These are phyloP conservation scores for Eupeodes latifasciatus DNA, from an alignment of 2,888 invertebrate species.

Conservation along the genomic window DNA sequence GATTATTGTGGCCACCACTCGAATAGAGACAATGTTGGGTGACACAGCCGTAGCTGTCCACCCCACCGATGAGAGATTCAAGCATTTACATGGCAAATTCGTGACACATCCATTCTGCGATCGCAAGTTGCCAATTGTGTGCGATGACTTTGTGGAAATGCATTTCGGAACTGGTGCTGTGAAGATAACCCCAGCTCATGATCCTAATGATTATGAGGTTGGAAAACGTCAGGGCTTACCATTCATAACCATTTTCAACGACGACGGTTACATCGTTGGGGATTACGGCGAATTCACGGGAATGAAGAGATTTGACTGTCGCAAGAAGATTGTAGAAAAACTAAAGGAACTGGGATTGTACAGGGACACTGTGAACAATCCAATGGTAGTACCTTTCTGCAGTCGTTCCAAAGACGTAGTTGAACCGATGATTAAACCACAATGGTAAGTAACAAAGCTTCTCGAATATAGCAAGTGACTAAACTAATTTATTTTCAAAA, in stretches of 20 bases:
- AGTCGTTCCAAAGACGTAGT: constrained; percentile 98
- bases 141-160: constrained; percentile 97
- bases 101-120: constrained; percentile 95
- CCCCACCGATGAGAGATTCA: constrained; percentile 94
- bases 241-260: constrained; percentile 95
- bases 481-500: constrained; percentile 78
- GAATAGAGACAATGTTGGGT: constrained; percentile 99
- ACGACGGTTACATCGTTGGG: constrained; percentile 93
- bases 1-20: constrained; percentile 97
- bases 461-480: not conserved
- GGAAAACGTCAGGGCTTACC: constrained; percentile 94
- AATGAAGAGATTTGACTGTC: constrained; percentile 95
- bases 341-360: constrained; percentile 90
- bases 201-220: constrained; percentile 98
- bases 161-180: constrained; percentile 99
- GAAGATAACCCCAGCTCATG: constrained; percentile 99
- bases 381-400: constrained; percentile 98
- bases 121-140: constrained; percentile 93
- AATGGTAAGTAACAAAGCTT: constrained; percentile 89
- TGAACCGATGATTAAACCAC: constrained; percentile 97
- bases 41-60: constrained; percentile 99
- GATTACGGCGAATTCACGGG: constrained; percentile 93
- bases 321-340: constrained; percentile 91
- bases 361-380: constrained; percentile 92
- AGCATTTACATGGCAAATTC: constrained; percentile 91